Evolutionary conservation across 1,140 invertebrate species (phyloP).

Genomic region (Lepidostoma basale): DNA sequence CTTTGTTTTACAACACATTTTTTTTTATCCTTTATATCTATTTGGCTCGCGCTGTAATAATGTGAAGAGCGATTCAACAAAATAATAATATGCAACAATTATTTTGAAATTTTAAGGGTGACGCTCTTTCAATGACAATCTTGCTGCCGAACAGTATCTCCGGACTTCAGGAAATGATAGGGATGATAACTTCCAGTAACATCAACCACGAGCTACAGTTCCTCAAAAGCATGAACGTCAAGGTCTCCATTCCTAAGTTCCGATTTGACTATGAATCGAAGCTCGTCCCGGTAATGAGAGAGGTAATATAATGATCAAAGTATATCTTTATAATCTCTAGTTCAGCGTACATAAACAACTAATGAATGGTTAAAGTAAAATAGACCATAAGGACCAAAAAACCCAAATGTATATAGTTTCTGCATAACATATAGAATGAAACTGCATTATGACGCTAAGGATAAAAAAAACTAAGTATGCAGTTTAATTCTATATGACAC

Average conservation of each 20-base stretch:
- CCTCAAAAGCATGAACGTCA: constrained; percentile 65
- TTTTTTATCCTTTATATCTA: background rate
- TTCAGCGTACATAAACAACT: too few relatives aligned
- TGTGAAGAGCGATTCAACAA: background rate
- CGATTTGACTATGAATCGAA: constrained; percentile 72
- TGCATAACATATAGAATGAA: too few relatives aligned
- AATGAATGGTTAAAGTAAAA: too few relatives aligned
- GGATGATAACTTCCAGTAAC: constrained; percentile 62
- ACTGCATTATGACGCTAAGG: too few relatives aligned
- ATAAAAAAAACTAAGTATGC: too few relatives aligned
- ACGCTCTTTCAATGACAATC: constrained; percentile 74
- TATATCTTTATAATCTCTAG: background rate
- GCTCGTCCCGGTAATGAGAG: constrained; percentile 66
- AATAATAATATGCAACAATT: background rate
- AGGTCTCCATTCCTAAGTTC: constrained; percentile 77
- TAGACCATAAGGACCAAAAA: too few relatives aligned
- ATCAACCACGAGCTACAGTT: constrained; percentile 63
- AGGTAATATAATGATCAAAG: constrained; percentile 60
- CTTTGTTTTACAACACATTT: background rate
- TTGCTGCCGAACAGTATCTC: constrained; percentile 69
- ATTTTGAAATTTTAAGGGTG: constrained; percentile 62
- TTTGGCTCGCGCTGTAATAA: background rate
- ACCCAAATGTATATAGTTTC: too few relatives aligned
- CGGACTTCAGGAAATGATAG: constrained; percentile 65
- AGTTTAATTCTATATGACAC: too few relatives aligned